Base-by-base conservation (phyloP, 1,140 invertebrate species). In the Spodoptera frugiperda region DNA sequence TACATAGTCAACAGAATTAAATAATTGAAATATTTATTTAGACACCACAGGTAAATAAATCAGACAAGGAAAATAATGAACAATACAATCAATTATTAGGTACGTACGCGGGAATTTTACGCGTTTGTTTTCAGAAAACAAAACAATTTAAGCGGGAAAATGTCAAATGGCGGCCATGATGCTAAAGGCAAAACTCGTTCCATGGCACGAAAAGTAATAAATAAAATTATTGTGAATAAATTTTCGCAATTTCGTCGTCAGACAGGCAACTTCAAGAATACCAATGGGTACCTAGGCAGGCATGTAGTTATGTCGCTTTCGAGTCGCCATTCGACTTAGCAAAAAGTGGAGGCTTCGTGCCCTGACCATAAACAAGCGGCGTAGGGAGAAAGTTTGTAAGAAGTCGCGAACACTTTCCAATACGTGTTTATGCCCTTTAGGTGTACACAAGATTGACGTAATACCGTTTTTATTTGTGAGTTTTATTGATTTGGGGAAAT, bases 271-370 rank as follows among this genome's bases (percentile, higher is more conserved):
- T 49, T 61, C 49, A 30, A 55, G 55, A 61, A 73, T 73, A 73
- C 55, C 39, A 73, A 73, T 73, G 12, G 10, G 15, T 76, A 61
- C 25, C 33, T 46, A 76, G 14, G 9, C 39, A 80, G 11, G 55
- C 54, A 77, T 73, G 55, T 76, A 57, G 61, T 59, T 77, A 81
- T 77, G 78, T 82, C 83, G 80, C 83, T 85, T 83, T 85, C 81
- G 71, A 71, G 77, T 25, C 44, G 59, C 76, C 59, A 65, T 53
- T 30, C 17, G 73, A 65, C 55, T 73, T 25, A 53, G 71, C 46
- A 78, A 83, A 82, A 82, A 84, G 81, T 77, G 33, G 49, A 54
- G 63, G n/a, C 54, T 54, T 48, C 78, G 78, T 77, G 78, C 65
- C 57, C 44, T 72, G 79, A 72, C 79, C 81, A 81, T 83, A 80